A percentile compares a stretch with the other conserved stretches of the same genome.
phyloP scores from a whole-genome alignment of 23 tunicate genomes.

The Oikopleura vanhoeffeni region DNA sequence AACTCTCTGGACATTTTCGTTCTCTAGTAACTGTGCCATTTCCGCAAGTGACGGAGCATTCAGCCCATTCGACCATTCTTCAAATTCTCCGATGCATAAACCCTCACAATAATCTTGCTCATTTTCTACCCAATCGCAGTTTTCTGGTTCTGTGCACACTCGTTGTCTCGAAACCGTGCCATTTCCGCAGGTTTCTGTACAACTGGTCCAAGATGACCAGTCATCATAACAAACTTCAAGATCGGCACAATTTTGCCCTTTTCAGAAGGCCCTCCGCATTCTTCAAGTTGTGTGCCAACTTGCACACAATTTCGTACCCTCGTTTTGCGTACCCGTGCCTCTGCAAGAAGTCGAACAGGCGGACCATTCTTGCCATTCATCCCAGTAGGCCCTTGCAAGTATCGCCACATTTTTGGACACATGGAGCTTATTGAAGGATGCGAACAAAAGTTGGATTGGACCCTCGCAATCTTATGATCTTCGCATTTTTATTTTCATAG shows the following conservation, averaged over 20 bases:
- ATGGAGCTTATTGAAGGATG: not conserved
- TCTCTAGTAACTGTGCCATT: slow-evolving; percentile 24
- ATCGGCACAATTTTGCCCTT: not conserved
- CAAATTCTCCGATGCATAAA: slow-evolving; percentile 39
- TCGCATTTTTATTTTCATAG: not conserved
- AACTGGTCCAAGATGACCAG: not conserved
- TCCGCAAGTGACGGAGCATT: slow-evolving; percentile 70
- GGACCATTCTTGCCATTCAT: not conserved
- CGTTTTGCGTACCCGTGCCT: not conserved
- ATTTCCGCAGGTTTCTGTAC: not conserved
- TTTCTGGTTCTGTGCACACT: not conserved
- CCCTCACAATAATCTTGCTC: not conserved
- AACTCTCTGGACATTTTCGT: not conserved
- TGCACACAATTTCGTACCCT: not conserved
- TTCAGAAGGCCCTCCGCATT: not conserved
- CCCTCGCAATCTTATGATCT: not conserved
- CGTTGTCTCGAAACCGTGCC: not conserved
- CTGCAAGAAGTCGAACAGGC: not conserved
- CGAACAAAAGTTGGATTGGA: not conserved
- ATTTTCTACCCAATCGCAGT: not conserved
- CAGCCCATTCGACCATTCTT: slow-evolving; percentile 57
- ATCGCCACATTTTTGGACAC: not conserved
- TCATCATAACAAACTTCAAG: not conserved
- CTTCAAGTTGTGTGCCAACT: not conserved
- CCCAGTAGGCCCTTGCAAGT: not conserved